A percentile compares a stretch with the other conserved stretches of the same genome.
phyloP scores from a whole-genome alignment of 2,797 vertebrate genomes.

The Iguana delicatissima region DNA sequence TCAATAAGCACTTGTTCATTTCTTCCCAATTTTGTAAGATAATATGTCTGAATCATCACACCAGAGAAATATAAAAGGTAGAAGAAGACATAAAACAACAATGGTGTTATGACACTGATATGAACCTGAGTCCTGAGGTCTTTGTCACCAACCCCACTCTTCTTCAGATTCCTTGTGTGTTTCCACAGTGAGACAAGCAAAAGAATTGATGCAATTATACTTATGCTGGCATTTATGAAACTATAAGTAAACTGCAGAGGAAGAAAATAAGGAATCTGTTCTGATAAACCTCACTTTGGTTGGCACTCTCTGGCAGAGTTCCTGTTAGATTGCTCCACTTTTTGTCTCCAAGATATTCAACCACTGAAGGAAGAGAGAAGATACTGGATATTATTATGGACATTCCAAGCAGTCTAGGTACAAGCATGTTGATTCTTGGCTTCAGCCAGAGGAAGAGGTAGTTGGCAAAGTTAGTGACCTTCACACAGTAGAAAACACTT shows the following conservation, averaged over 20 bases:
- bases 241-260: background rate
- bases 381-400: background rate
- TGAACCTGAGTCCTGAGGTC: background rate
- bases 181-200: background rate
- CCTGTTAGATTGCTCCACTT: background rate
- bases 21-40: constrained; percentile 16
- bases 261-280: background rate
- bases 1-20: constrained; percentile 44
- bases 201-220: background rate
- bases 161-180: background rate
- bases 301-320: background rate
- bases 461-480: background rate
- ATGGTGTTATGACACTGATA: background rate
- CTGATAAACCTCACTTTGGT: background rate
- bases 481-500: background rate
- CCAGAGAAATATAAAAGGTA: background rate
- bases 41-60: constrained; percentile 28
- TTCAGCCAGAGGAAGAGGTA: background rate
- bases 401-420: background rate
- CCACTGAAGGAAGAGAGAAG: background rate
- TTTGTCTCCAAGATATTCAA: background rate
- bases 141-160: background rate
- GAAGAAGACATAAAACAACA: background rate
- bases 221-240: background rate
- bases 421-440: background rate